These are phyloP conservation scores for Thumatha senex DNA, from an alignment of 2,888 invertebrate genomes.

Conservation along the genomic window DNA sequence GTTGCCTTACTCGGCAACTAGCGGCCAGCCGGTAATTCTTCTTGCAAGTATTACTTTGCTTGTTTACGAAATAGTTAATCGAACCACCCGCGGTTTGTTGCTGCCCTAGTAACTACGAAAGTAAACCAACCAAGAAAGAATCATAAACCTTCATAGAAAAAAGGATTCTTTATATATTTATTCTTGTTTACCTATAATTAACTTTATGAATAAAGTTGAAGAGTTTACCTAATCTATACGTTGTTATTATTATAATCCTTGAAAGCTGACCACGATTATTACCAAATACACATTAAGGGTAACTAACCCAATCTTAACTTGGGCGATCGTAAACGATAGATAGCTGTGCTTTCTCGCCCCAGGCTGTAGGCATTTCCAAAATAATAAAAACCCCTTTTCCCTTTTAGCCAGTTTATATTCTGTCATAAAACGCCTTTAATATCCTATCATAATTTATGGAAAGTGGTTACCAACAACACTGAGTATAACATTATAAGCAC, in stretches of 20 bases:
- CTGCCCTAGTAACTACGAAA: constrained; percentile 42
- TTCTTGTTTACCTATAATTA: not conserved
- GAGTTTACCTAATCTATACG: not conserved
- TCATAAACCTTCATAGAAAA: too few species aligned
- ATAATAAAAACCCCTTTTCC: constrained; percentile 40
- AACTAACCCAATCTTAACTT: constrained; percentile 28
- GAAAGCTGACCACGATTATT: too few species aligned
- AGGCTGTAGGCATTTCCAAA: constrained; percentile 34
- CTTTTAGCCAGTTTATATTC: constrained; percentile 35
- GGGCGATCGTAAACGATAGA: constrained; percentile 33
- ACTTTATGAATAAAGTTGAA: constrained; percentile 7
- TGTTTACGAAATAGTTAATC: constrained; percentile 74
- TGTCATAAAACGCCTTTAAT: constrained; percentile 36
- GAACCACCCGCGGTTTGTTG: constrained; percentile 57
- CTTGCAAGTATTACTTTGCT: constrained; percentile 72
- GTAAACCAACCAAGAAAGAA: constrained; percentile 29
- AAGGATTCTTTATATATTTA: too few species aligned
- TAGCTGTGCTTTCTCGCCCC: constrained; percentile 35
- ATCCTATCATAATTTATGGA: constrained; percentile 43
- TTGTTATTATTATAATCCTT: too few species aligned
- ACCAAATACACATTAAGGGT: constrained; percentile 22
- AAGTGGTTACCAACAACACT: constrained; percentile 20
- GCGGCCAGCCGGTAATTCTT: constrained; percentile 74
- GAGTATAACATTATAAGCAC: constrained; percentile 1
- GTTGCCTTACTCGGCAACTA: constrained; percentile 71